Evolutionary conservation across 2,888 invertebrate genomes (phyloP), one percentile per base, ranked within the genome.

Genomic region (Caenorhabditis becei): DNA sequence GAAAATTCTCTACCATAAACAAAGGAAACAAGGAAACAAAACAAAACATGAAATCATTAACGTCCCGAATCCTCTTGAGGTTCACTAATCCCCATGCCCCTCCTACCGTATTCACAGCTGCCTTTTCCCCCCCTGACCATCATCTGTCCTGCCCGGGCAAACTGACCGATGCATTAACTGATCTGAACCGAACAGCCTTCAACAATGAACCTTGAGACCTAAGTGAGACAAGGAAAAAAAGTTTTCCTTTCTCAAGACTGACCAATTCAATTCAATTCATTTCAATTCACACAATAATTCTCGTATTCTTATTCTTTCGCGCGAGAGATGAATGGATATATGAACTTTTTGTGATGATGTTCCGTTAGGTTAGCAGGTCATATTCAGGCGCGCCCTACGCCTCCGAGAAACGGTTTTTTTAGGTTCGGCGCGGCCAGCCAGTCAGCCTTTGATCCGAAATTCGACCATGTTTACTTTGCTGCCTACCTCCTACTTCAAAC

Each of bases 301-400:
- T n/a, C n/a, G n/a, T n/a, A n/a, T n/a, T n/a, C n/a, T n/a, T n/a
- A n/a, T n/a, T n/a, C n/a, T n/a, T n/a, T n/a, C n/a, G n/a, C n/a
- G n/a, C n/a, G n/a, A n/a, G n/a, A n/a, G n/a, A n/a, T n/a, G n/a
- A n/a, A n/a, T n/a, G n/a, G n/a, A n/a, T n/a, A 41, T 2, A 53
- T 18, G 24, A 18, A 26, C 24, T 62, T 63, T 63, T 72, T 56
- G 14, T 47, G 16, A 35, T 20, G 44, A 23, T 74, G 74, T 74
- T 74, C 74, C 74, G 74, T 75, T 75, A 66, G 75, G 75, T 75
- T 75, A 75, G 75, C 75, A 58, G 75, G 75, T 75, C 75, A 75
- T 66, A 66, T 58, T 74, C 71, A 71, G 44, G 44, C 44, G 44
- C 18, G 16, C 18, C 44, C n/a, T n/a, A n/a, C n/a, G n/a, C n/a